Base-by-base conservation (phyloP, 2,888 invertebrate genomes). In the Drosophila incognita region DNA sequence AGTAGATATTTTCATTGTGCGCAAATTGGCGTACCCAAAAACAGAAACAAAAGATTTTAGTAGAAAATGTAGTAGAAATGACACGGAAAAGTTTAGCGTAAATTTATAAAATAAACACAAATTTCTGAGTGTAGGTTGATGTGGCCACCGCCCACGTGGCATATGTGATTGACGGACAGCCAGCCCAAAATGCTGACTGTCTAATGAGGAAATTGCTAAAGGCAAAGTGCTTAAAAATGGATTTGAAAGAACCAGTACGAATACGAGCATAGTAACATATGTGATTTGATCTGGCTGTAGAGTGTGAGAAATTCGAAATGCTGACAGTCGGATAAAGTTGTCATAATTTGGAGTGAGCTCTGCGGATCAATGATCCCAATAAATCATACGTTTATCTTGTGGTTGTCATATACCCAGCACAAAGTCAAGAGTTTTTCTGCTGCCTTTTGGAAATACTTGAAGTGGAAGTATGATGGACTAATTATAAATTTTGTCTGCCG, bases 121-220 rank as follows among this genome's bases (percentile, higher is more conserved):
- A 4, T 27, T 29, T 56, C 38, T 13, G 0, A 42, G 38, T 53
- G 60, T 56, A 15, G 13, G 56, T 65, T 60, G 67, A n/a, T 40
- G 54, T 64, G 40, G 21, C 13, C 51, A 56, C 48, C 87, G 87
- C 87, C 84, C 87, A 89, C 87, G 68, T 68, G 79, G 74, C 70
- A 51, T 40, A 63, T 89, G 87, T 89, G 87, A 84, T 82, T 85
- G 89, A 85, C 85, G 63, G 57, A 64, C 67, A 62, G 56, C 11
- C 51, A 62, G 46, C 36, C 63, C 36, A 57, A 72, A 69, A 49
- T 49, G 52, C 29, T 36, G 58, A 64, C 38, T 60, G n/a, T 33
- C 66, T 61, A 80, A 80, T 80, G 69, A 65, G 82, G 79, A 87
- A 80, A 87, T 82, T 73, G 63, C 70, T 62, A n/a, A 52, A 56